Evolutionary conservation across 2,888 invertebrate species (phyloP).

Genomic region (Mayetiola destructor): DNA sequence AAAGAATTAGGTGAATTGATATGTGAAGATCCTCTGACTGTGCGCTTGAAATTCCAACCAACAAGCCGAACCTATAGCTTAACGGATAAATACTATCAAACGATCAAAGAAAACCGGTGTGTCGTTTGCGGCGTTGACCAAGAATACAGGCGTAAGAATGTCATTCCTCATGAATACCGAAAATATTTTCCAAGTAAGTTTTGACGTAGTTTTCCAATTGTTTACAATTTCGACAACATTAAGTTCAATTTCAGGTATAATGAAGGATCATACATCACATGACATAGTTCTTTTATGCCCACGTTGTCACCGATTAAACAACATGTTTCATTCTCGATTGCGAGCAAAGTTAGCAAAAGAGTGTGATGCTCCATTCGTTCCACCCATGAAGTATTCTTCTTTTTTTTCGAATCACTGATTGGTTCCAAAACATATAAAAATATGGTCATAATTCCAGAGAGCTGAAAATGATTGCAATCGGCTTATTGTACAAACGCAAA

Average conservation of each 20-base stretch:
- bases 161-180: slow-evolving; percentile 71
- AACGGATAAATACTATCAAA: slow-evolving; percentile 56
- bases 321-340: slow-evolving; percentile 45
- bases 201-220: no score
- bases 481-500: not conserved
- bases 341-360: slow-evolving; percentile 42
- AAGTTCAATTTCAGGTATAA: slow-evolving; percentile 41
- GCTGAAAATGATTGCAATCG: not conserved
- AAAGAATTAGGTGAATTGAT: slow-evolving; percentile 38
- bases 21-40: slow-evolving; percentile 41
- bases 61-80: slow-evolving; percentile 54
- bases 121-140: slow-evolving; percentile 61
- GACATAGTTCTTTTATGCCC: slow-evolving; percentile 62
- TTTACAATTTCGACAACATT: no score
- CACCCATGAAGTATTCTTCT: slow-evolving; percentile 25
- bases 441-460: slow-evolving; percentile 8
- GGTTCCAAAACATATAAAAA: not conserved
- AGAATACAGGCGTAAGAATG: slow-evolving; percentile 58
- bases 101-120: slow-evolving; percentile 56
- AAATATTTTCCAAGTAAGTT: slow-evolving; percentile 52
- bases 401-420: not conserved
- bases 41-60: slow-evolving; percentile 63
- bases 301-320: slow-evolving; percentile 55
- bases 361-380: slow-evolving; percentile 50
- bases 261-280: slow-evolving; percentile 71